A percentile compares a stretch with the other conserved stretches of the same genome.
Conservation (phyloP, 2,888 invertebrate genomes). For the Mesorhabditis belari region DNA sequence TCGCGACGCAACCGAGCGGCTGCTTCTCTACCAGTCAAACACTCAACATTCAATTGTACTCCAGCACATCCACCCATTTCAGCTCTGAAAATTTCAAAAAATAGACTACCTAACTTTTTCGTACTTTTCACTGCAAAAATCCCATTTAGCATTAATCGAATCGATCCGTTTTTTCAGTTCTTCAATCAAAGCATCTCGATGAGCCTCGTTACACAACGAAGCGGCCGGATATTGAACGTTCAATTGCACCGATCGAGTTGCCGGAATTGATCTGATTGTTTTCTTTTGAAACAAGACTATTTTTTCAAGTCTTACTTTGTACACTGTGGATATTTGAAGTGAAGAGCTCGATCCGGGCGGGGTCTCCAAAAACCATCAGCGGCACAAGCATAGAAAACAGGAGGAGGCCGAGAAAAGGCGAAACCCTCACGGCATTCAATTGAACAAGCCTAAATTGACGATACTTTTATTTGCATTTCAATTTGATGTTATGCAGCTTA, state of each 20-base stretch:
- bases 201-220: constrained; percentile 90
- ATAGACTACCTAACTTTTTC: not conserved
- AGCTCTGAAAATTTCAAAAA: constrained; percentile 48
- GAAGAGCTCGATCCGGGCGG: constrained; percentile 15
- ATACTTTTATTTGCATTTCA: constrained; percentile 59
- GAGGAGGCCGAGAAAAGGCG: constrained; percentile 80
- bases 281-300: no score
- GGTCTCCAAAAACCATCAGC: constrained; percentile 96
- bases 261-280: constrained; percentile 69
- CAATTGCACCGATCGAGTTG: constrained; percentile 87
- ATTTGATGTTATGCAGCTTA: no score
- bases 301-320: constrained; percentile 33
- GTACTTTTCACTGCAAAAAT: constrained; percentile 71
- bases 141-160: constrained; percentile 86
- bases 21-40: constrained; percentile 56
- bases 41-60: constrained; percentile 62
- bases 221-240: constrained; percentile 90
- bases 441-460: constrained; percentile 72
- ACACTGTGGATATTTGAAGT: constrained; percentile 52
- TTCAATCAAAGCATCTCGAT: constrained; percentile 60
- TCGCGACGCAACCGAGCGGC: constrained; percentile 5
- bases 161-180: constrained; percentile 82
- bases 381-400: constrained; percentile 94
- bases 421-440: constrained; percentile 57
- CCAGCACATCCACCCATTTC: constrained; percentile 76